Evolutionary conservation across 2,797 vertebrate species (phyloP).

Genomic region (Notamacropus eugenii): DNA sequence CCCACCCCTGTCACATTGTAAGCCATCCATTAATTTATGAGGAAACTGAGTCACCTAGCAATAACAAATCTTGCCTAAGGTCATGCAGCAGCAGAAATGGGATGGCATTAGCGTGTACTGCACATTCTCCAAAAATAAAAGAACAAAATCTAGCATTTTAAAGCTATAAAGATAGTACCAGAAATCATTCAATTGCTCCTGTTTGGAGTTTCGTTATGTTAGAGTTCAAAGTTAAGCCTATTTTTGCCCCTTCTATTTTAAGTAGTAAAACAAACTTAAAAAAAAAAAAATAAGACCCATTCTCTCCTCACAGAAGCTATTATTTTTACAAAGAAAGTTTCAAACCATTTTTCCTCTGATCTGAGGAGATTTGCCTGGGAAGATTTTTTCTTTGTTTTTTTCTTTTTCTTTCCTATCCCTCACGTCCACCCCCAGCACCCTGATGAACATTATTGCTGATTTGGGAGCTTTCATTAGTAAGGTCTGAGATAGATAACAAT

Average conservation of each 20-base stretch:
- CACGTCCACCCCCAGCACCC: neutral
- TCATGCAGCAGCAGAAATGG: neutral
- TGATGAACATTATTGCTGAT: neutral
- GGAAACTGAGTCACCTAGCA: neutral
- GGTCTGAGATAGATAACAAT: neutral
- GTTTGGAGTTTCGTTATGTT: neutral
- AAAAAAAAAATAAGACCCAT: neutral
- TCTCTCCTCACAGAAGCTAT: neutral
- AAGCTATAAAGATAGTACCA: neutral
- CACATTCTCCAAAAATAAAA: neutral
- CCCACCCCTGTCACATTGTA: neutral
- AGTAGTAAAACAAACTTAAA: neutral
- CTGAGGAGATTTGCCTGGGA: neutral
- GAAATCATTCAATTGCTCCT: neutral
- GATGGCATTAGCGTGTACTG: neutral
- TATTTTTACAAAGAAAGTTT: neutral
- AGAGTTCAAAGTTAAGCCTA: neutral
- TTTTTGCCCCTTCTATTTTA: neutral
- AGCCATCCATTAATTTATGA: constrained; percentile 10
- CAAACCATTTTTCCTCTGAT: neutral
- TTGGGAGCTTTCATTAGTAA: neutral
- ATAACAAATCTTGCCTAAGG: neutral
- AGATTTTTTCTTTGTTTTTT: neutral
- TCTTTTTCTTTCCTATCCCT: neutral
- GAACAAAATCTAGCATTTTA: neutral